Conservation (phyloP, 2,113 vertebrate genomes). For the Naja naja region DNA sequence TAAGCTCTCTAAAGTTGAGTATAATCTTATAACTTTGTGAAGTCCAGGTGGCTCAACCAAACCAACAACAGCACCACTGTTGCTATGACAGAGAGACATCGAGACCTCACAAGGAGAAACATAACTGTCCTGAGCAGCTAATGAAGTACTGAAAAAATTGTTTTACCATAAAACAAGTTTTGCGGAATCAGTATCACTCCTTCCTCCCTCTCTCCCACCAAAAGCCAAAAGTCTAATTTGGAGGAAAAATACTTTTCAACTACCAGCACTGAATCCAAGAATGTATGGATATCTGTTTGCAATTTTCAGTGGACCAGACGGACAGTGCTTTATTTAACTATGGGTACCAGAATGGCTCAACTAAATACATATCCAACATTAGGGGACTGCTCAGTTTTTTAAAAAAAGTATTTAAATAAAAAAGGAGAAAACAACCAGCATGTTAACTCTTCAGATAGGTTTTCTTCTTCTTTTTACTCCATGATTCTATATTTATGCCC, state of each 20-base stretch:
- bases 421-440: background rate
- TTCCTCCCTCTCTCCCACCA: background rate
- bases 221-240: background rate
- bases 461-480: background rate
- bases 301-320: slow-evolving; percentile 2
- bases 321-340: slow-evolving; percentile 14
- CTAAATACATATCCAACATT: background rate
- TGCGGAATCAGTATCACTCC: background rate
- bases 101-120: slow-evolving; percentile 19
- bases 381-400: background rate
- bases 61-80: slow-evolving; percentile 20
- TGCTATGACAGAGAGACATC: slow-evolving; percentile 25
- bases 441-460: background rate
- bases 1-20: slow-evolving; percentile 19
- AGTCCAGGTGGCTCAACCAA: slow-evolving; percentile 32
- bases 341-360: background rate
- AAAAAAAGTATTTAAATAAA: background rate
- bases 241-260: background rate
- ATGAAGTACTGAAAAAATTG: slow-evolving; percentile 1
- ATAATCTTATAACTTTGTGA: slow-evolving; percentile 29
- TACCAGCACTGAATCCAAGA: background rate
- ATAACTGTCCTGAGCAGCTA: slow-evolving; percentile 3
- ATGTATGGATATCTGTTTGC: slow-evolving; percentile 17
- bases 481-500: background rate
- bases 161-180: slow-evolving; percentile 5